phyloP scores from a whole-genome alignment of 2,797 vertebrate genomes.

The Pitangus sulphuratus region DNA sequence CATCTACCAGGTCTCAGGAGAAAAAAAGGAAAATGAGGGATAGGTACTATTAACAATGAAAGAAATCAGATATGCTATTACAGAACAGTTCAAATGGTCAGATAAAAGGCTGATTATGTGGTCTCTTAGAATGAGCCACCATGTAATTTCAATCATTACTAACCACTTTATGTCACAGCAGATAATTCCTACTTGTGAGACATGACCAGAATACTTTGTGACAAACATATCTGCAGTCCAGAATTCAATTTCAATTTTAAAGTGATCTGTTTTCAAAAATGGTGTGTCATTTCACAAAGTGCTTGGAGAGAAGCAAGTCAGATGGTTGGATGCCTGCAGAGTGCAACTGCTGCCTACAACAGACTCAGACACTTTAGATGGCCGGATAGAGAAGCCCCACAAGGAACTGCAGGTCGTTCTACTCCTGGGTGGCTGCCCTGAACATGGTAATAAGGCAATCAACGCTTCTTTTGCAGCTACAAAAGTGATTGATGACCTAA shows the following conservation, averaged over 20 bases:
- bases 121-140: background rate
- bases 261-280: background rate
- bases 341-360: background rate
- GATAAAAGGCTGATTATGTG: slow-evolving; percentile 47
- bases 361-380: background rate
- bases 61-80: slow-evolving; percentile 34
- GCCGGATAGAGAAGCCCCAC: background rate
- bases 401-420: background rate
- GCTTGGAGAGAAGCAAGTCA: background rate
- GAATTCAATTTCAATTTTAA: background rate
- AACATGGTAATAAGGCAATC: background rate
- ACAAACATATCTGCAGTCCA: background rate
- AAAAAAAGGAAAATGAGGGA: background rate
- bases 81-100: slow-evolving; percentile 58
- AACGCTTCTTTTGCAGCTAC: background rate
- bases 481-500: background rate
- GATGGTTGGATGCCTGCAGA: background rate
- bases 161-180: slow-evolving; percentile 32
- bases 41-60: slow-evolving; percentile 3
- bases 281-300: background rate
- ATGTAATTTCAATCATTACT: slow-evolving; percentile 28
- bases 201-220: slow-evolving; percentile 5
- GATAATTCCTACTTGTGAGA: slow-evolving; percentile 30
- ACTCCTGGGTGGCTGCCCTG: background rate
- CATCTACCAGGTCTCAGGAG: background rate